phyloP scores from a whole-genome alignment of 2,888 invertebrate genomes.

The Elmis aenea region DNA sequence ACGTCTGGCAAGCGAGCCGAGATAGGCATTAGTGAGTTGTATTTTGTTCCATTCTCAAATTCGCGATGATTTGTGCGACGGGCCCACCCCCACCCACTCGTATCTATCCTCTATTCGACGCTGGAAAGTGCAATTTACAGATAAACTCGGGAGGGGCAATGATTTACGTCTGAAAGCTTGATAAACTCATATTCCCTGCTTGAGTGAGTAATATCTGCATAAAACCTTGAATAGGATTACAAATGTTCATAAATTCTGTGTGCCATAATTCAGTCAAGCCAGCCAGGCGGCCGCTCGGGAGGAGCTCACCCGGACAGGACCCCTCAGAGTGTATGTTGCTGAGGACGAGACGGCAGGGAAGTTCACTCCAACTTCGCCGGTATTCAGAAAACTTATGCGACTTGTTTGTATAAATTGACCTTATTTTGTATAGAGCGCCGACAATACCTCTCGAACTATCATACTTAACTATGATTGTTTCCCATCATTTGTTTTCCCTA shows the following conservation, averaged over 20 bases:
- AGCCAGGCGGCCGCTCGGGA: constrained; percentile 25
- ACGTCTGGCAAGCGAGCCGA: constrained; percentile 23
- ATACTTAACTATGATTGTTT: too few relatives aligned
- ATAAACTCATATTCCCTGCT: constrained; percentile 50
- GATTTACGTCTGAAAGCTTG: constrained; percentile 67
- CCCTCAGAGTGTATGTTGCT: constrained; percentile 10
- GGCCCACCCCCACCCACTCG: constrained; percentile 24
- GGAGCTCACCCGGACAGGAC: constrained; percentile 17
- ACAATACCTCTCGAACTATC: too few relatives aligned
- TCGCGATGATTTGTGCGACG: constrained; percentile 39
- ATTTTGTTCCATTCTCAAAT: constrained; percentile 32
- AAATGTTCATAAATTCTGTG: constrained; percentile 50
- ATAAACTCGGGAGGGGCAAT: constrained; percentile 55
- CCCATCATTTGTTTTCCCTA: too few relatives aligned
- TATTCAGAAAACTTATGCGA: constrained; percentile 9
- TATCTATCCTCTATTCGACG: constrained; percentile 26
- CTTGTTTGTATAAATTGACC: constrained; percentile 10
- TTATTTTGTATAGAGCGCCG: too few relatives aligned
- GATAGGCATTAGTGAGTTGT: constrained; percentile 26
- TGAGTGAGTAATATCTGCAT: constrained; percentile 51
- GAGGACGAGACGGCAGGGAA: constrained; percentile 4
- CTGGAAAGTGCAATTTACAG: constrained; percentile 63
- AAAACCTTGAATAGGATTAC: constrained; percentile 51
- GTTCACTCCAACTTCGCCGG: constrained; percentile 7
- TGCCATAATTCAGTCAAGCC: constrained; percentile 47